Evolutionary conservation across 2,888 invertebrate species (phyloP).

Genomic region (Galeruca laticollis): DNA sequence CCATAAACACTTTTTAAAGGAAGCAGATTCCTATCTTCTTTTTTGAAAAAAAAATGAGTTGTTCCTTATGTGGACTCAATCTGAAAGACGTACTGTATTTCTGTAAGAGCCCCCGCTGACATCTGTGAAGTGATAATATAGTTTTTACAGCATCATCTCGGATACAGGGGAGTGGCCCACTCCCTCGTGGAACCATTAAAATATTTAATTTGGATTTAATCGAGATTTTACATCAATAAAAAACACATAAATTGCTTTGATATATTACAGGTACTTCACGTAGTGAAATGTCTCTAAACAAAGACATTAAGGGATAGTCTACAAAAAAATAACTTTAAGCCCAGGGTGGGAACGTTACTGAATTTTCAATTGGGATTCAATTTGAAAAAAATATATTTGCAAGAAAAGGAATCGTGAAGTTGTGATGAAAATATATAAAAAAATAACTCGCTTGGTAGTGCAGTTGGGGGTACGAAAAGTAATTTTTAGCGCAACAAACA

Average conservation of each 20-base stretch:
- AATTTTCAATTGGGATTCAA: background rate
- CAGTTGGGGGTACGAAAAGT: no score
- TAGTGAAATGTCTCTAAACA: constrained; percentile 1
- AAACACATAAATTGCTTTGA: constrained; percentile 62
- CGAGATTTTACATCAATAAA: constrained; percentile 65
- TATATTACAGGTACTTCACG: constrained; percentile 50
- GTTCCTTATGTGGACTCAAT: constrained; percentile 28
- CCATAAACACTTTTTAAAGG: constrained; percentile 10
- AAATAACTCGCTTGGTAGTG: no score
- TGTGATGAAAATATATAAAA: background rate
- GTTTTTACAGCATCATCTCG: constrained; percentile 61
- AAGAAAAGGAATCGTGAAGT: no score
- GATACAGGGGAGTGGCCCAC: constrained; percentile 59
- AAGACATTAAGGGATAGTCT: background rate
- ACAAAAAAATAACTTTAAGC: background rate
- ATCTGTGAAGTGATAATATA: constrained; percentile 64
- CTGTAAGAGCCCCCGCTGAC: constrained; percentile 61
- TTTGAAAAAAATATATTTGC: no score
- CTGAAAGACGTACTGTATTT: constrained; percentile 53
- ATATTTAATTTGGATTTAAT: constrained; percentile 65
- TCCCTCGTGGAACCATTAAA: constrained; percentile 55
- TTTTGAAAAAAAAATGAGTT: constrained; percentile 14
- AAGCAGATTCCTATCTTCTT: constrained; percentile 16
- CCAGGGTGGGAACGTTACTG: background rate
- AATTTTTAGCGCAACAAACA: no score